Evolutionary conservation across 2,113 vertebrate genomes (phyloP).

Genomic region (Pedionomus torquatus): DNA sequence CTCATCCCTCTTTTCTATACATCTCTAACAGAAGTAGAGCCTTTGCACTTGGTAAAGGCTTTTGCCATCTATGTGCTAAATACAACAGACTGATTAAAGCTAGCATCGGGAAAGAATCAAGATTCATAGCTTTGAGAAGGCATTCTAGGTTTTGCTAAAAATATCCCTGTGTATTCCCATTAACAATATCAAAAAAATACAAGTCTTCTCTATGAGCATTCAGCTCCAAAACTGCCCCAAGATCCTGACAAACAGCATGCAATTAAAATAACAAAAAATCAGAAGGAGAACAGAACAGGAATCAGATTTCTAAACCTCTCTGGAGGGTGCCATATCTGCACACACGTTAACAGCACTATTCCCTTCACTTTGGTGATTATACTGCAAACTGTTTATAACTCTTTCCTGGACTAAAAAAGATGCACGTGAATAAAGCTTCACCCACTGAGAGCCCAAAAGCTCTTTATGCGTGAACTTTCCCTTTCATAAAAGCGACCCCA

Average conservation of each 20-base stretch:
- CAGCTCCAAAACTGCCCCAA: background rate
- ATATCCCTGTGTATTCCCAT: background rate
- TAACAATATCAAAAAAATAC: background rate
- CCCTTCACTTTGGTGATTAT: background rate
- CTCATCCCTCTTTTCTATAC: background rate
- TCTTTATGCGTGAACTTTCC: background rate
- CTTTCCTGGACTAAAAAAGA: background rate
- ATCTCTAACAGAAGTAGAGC: background rate
- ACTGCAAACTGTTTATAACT: background rate
- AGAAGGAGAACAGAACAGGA: background rate
- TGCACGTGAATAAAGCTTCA: background rate
- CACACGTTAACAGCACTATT: background rate
- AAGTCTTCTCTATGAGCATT: background rate
- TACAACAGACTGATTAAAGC: background rate
- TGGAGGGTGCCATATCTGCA: background rate
- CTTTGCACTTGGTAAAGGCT: background rate
- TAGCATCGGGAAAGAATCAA: background rate
- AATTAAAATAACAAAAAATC: background rate
- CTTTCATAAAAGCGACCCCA: background rate
- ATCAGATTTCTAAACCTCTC: background rate
- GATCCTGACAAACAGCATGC: background rate
- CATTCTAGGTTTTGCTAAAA: background rate
- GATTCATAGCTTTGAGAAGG: background rate
- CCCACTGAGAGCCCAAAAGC: background rate
- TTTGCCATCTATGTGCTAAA: background rate